phyloP scores from a whole-genome alignment of 2,113 vertebrate genomes.

The Mormoops blainvillei region DNA sequence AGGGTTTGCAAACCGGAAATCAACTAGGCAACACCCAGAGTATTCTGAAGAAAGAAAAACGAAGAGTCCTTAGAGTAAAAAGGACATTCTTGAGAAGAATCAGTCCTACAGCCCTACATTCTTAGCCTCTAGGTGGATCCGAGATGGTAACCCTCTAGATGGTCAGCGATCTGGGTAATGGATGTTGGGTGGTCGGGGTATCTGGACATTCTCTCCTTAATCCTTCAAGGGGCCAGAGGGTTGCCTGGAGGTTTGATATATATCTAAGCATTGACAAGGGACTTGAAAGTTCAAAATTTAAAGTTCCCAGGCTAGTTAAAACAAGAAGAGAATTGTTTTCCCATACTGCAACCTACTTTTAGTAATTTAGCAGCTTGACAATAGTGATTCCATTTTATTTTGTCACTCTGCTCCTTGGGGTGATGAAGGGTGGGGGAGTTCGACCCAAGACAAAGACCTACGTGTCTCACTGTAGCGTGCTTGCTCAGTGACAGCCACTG shows the following conservation, averaged over 20 bases:
- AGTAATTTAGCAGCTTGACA: not conserved
- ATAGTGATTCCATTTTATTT: not conserved
- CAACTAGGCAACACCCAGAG: not conserved
- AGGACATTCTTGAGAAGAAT: not conserved
- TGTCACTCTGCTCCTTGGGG: not conserved
- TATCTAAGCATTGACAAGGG: not conserved
- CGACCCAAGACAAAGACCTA: not conserved
- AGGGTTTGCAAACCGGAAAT: not conserved
- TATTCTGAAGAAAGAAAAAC: not conserved
- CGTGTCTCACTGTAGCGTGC: not conserved
- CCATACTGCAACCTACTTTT: not conserved
- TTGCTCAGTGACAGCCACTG: not conserved
- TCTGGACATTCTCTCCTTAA: not conserved
- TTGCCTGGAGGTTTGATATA: not conserved
- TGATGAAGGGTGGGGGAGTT: not conserved
- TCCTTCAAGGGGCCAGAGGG: not conserved
- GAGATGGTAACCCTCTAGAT: not conserved
- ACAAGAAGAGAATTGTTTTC: not conserved
- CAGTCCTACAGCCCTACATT: not conserved
- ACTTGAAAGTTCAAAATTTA: not conserved
- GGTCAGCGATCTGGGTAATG: not conserved
- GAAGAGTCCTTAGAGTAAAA: not conserved
- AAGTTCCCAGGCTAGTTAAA: not conserved
- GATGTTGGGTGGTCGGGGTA: not conserved
- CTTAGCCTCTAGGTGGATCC: not conserved